A percentile compares a stretch with the other conserved stretches of the same genome.
Conservation (phyloP, 2,797 vertebrate species). For the Paguma larvata region DNA sequence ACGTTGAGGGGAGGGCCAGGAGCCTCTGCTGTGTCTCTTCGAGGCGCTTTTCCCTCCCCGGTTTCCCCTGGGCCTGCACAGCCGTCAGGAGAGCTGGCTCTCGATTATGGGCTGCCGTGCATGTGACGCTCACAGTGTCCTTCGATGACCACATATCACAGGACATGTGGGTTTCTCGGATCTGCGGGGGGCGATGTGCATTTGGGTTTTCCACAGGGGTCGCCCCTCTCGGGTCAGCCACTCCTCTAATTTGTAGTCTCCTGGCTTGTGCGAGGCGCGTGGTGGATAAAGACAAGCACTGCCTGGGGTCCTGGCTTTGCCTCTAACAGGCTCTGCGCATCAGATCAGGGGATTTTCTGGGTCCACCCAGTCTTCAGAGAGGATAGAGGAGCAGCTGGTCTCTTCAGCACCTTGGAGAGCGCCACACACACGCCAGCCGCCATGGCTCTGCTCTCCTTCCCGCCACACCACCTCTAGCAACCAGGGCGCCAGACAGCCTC, state of each 20-base stretch:
- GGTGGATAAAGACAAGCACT: fast-evolving
- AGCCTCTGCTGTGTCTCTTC: neutral
- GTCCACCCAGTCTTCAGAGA: neutral
- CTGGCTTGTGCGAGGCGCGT: neutral
- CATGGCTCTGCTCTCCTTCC: fast-evolving
- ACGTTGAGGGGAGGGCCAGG: no score
- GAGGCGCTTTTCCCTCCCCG: neutral
- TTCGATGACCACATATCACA: neutral
- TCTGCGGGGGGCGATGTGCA: neutral
- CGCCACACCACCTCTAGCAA: neutral
- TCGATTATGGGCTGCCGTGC: neutral
- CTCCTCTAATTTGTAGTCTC: neutral
- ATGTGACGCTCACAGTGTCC: neutral
- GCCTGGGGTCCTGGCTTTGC: neutral
- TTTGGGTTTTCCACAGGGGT: neutral
- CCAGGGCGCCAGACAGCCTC: neutral
- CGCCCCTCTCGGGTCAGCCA: neutral
- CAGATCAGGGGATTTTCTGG: neutral
- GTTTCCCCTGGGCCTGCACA: neutral
- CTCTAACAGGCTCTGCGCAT: neutral
- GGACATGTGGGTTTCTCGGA: neutral
- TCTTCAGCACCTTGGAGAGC: constrained; percentile 85
- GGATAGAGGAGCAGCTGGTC: fast-evolving
- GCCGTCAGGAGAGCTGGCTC: neutral
- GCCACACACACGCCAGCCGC: fast-evolving